Conservation (phyloP, 35 echinoderm and acorn worm genomes). For the Amphiura filiformis region DNA sequence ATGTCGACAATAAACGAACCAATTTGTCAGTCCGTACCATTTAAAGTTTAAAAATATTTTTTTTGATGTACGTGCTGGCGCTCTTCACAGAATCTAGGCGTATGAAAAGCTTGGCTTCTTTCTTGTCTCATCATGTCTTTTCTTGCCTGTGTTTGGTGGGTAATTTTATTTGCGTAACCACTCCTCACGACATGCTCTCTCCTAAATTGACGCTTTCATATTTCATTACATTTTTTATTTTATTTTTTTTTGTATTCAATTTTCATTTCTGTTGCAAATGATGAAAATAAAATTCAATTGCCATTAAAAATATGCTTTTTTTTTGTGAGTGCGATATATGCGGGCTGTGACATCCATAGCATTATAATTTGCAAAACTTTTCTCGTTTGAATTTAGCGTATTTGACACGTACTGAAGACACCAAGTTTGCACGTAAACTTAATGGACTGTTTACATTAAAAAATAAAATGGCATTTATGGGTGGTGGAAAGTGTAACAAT, state of each 20-base stretch:
- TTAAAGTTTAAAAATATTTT: background rate
- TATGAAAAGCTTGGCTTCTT: background rate
- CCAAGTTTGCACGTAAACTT: background rate
- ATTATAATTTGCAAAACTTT: background rate
- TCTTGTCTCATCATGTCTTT: background rate
- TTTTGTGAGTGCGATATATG: background rate
- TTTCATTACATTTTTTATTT: too few species aligned
- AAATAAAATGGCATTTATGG: background rate
- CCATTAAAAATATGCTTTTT: background rate
- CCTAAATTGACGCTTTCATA: background rate
- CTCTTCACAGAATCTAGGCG: background rate
- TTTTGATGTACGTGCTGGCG: background rate
- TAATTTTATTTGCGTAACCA: constrained; percentile 3
- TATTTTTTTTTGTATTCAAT: background rate
- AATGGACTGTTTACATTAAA: background rate
- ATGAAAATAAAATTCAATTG: background rate
- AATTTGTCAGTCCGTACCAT: too few species aligned
- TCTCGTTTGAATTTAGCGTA: background rate
- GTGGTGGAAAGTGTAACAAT: too few species aligned
- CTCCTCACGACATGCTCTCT: background rate
- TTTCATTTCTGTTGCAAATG: background rate
- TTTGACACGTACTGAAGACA: background rate
- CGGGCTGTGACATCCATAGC: too few species aligned
- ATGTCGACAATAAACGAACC: too few species aligned
- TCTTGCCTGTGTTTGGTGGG: background rate